A percentile compares a stretch with the other conserved stretches of the same genome.
phyloP scores from a whole-genome alignment of 1,140 invertebrate species.

The Trichonephila inaurata region DNA sequence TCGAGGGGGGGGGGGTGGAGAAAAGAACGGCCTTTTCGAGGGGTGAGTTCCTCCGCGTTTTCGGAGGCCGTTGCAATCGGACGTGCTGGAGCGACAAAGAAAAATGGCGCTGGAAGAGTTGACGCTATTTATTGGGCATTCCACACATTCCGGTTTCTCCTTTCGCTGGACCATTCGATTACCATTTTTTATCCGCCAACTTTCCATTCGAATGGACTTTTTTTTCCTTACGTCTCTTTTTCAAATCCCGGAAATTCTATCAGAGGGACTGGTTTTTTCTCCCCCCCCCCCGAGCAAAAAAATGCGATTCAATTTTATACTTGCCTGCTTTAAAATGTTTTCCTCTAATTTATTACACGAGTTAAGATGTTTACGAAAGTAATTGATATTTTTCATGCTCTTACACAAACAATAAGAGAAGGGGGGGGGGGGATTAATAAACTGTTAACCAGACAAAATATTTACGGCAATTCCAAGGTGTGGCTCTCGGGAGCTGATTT shows the following conservation, averaged over 20 bases:
- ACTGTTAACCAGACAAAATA: no score
- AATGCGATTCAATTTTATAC: not conserved
- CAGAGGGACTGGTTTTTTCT: not conserved
- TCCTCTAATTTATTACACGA: no score
- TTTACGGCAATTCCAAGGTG: no score
- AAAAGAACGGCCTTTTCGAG: not conserved
- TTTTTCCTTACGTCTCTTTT: not conserved
- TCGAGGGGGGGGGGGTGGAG: no score
- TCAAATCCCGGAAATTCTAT: no score
- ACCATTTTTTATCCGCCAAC: conserved; percentile 64
- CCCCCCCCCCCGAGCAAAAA: not conserved
- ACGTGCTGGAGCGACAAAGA: conserved; percentile 55
- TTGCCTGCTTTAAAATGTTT: no score
- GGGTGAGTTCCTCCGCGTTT: not conserved
- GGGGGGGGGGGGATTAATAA: no score
- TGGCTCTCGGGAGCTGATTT: no score
- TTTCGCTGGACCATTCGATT: conserved; percentile 51
- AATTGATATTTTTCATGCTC: no score
- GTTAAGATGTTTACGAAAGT: no score
- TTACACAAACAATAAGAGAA: no score
- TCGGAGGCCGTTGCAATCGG: not conserved
- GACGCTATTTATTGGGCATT: conserved; percentile 69
- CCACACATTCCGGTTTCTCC: conserved; percentile 60
- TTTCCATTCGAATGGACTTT: not conserved
- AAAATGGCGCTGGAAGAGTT: conserved; percentile 62